These are phyloP conservation scores for Orchesellides sinensis DNA, from an alignment of 2,888 invertebrate genomes.

Conservation along the genomic window DNA sequence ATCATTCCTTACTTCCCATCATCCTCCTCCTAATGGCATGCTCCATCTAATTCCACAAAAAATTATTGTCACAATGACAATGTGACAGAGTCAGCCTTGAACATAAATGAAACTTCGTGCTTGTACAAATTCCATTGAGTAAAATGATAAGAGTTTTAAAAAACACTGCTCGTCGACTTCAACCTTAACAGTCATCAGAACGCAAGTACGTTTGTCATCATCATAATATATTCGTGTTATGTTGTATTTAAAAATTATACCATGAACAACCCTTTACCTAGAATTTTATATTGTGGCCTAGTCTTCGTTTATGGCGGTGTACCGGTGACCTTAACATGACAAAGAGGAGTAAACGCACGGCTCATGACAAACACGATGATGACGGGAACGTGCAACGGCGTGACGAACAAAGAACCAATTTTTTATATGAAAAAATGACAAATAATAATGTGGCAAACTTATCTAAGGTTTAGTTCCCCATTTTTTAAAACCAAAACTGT, in stretches of 20 bases:
- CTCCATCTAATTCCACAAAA: conserved; percentile 51
- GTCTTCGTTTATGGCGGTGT: conserved; percentile 1
- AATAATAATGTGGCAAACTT: background rate
- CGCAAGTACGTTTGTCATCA: background rate
- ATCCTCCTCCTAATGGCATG: conserved; percentile 16
- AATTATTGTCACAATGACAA: conserved; percentile 52
- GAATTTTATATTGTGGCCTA: no score
- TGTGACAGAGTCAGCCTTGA: conserved; percentile 46
- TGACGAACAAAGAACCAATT: conserved; percentile 27
- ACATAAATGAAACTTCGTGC: conserved; percentile 52
- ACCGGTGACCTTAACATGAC: conserved; percentile 27
- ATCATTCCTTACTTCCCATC: conserved; percentile 47
- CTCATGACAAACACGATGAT: background rate
- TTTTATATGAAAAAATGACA: conserved; percentile 8
- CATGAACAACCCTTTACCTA: no score
- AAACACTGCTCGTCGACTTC: background rate
- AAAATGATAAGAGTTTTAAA: no score
- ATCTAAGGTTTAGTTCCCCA: background rate
- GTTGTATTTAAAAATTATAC: background rate
- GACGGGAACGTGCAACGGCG: background rate
- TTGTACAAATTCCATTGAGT: no score
- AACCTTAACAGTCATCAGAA: background rate
- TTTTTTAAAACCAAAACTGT: background rate
- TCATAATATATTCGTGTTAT: conserved; percentile 8
- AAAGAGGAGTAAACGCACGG: conserved; percentile 12